Evolutionary conservation across 2,113 vertebrate genomes (phyloP).

Genomic region (Gymnarchus niloticus): DNA sequence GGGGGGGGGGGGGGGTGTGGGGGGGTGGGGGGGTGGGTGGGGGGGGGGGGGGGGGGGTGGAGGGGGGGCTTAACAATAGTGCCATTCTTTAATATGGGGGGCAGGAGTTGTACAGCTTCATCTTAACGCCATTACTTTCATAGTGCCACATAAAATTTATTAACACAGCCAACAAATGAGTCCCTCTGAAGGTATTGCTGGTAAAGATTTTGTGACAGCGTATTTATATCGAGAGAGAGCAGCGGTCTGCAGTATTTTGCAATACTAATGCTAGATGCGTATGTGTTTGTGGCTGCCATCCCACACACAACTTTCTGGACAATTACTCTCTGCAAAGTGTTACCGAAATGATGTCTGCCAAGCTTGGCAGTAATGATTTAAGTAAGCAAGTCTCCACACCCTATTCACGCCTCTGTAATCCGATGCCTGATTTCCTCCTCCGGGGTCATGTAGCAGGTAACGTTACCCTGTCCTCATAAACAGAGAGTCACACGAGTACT

Average conservation of each 20-base stretch:
- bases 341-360: neutral
- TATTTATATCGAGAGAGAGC: neutral
- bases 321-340: neutral
- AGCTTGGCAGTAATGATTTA: slow-evolving; percentile 38
- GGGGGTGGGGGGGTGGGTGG: too few species aligned
- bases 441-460: slow-evolving; percentile 62
- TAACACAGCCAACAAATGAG: neutral
- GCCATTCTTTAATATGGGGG: neutral
- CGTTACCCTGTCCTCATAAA: slow-evolving; percentile 54
- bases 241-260: neutral
- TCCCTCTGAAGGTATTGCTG: neutral
- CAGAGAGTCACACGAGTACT: slow-evolving; percentile 52
- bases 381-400: slow-evolving; percentile 36
- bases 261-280: neutral
- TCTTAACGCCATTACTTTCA: neutral
- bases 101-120: neutral
- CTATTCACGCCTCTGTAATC: slow-evolving; percentile 47
- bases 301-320: neutral
- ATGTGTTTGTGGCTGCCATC: too few species aligned
- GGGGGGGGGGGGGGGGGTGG: too few species aligned
- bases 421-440: slow-evolving; percentile 61
- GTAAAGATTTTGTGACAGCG: neutral
- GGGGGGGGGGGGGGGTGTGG: too few species aligned
- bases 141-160: slow-evolving; percentile 6
- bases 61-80: neutral